Base-by-base conservation (phyloP, 2,113 vertebrate genomes). In the Parus major region DNA sequence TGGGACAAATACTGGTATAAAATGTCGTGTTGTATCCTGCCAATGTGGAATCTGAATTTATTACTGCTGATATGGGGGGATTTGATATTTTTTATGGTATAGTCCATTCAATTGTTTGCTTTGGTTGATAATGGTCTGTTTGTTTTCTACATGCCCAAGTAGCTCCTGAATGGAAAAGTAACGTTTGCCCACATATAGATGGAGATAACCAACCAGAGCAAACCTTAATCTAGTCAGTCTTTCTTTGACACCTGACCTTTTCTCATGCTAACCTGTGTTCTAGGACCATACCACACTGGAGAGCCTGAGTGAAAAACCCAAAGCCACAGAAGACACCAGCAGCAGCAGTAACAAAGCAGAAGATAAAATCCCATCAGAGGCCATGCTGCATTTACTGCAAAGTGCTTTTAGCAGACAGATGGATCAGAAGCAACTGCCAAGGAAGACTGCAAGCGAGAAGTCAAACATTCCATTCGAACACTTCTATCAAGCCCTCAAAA, bases 401-500 rank as follows among this genome's bases (percentile, higher is more conserved):
- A 99, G 98, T 11, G 99, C 99, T 82, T 99, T 99, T 69, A 99
- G 97, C 97, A 98, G 98, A 68, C 98, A 98, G 88, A 95, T 88
- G 59, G 87, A 97, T 7, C 92, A 92, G 39, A 91, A 98, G 91
- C 96, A 85, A 35, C 82, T 93, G 86, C 98, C 97, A 82, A 96
- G 97, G 91, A 97, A 94, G 73, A 82, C 89, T 20, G 87, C 94
- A 39, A 90, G 90, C n/a, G 95, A 97, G 87, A 98, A 95, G 96
- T 93, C 69, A 91, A 95, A 88, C 66, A 98, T 99, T 85, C 98
- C 99, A 1, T 98, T 98, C 1, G 97, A 99, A 94, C 98, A 98
- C 93, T 98, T 99, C 95, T 99, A 99, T 57, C 97, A 98, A 96
- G 99, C 99, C 57, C 98, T 99, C 49, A 98, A 99, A 94, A 98